A percentile compares a stretch with the other conserved stretches of the same genome.
These are phyloP conservation scores for Alosa sapidissima DNA, from an alignment of 2,797 vertebrate genomes.

Conservation along the genomic window DNA sequence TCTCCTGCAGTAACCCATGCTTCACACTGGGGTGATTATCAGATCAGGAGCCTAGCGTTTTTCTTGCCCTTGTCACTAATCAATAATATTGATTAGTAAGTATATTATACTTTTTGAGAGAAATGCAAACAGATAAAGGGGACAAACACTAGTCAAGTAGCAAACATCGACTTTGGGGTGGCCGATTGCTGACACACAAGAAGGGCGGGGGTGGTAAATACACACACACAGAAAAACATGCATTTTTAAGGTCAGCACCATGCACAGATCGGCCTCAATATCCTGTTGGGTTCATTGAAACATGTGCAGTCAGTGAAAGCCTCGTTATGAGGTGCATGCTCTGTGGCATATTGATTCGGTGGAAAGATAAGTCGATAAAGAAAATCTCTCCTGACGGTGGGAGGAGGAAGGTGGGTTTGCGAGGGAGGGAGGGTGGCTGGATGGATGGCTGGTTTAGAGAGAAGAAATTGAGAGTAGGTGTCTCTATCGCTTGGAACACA, in stretches of 20 bases:
- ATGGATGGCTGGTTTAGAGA: conserved; percentile 18
- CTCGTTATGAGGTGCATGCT: conserved; percentile 34
- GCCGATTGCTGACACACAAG: neutral
- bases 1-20: neutral
- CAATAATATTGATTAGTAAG: neutral
- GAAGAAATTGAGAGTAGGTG: neutral
- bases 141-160: neutral
- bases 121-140: neutral
- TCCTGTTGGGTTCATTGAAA: conserved; percentile 32
- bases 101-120: neutral
- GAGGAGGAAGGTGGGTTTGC: neutral
- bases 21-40: neutral
- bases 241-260: conserved; percentile 42
- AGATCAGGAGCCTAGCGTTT: neutral
- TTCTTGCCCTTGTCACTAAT: conserved; percentile 1
- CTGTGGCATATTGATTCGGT: conserved; percentile 39
- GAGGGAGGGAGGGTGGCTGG: neutral
- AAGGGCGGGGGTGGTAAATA: neutral
- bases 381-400: conserved; percentile 33
- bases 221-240: neutral
- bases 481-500: neutral
- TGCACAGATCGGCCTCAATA: neutral
- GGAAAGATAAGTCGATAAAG: conserved; percentile 46
- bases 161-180: neutral
- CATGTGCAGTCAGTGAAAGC: conserved; percentile 33